A percentile compares a stretch with the other conserved stretches of the same genome.
Evolutionary conservation across 1,140 invertebrate genomes (phyloP).

Genomic region (Dicyema japonicum): DNA sequence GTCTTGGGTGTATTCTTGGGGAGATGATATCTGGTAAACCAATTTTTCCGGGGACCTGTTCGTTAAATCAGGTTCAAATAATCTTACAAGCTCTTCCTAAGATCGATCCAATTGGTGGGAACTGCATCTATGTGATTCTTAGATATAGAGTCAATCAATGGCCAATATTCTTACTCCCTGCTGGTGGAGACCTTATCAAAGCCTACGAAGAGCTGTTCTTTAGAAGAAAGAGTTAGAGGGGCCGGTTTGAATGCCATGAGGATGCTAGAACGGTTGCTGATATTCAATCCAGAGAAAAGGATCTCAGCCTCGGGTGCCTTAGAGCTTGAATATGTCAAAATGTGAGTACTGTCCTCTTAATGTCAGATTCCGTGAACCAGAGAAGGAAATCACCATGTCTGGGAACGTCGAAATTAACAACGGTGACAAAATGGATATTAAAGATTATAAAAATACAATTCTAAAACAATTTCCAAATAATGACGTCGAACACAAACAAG

Average conservation of each 20-base stretch:
- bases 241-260: slow-evolving; percentile 34
- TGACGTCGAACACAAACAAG: no score
- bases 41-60: slow-evolving; percentile 11
- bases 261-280: slow-evolving; percentile 36
- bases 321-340: slow-evolving; percentile 41
- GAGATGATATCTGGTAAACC: slow-evolving; percentile 4
- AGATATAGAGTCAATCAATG: slow-evolving; percentile 5
- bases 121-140: not conserved
- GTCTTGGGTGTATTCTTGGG: slow-evolving; percentile 3
- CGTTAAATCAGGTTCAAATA: slow-evolving; percentile 50
- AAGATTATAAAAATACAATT: no score
- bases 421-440: no score
- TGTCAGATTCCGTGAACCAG: no score
- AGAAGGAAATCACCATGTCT: no score
- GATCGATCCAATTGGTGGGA: slow-evolving; percentile 14
- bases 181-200: slow-evolving; percentile 10
- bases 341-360: slow-evolving; percentile 23
- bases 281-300: slow-evolving; percentile 43
- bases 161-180: slow-evolving; percentile 2
- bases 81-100: slow-evolving; percentile 39
- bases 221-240: slow-evolving; percentile 27
- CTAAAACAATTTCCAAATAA: no score
- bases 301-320: slow-evolving; percentile 43
- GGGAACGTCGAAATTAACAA: no score
- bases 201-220: no score